Conservation (phyloP, 2,888 invertebrate species). For the Morpho deidamia region DNA sequence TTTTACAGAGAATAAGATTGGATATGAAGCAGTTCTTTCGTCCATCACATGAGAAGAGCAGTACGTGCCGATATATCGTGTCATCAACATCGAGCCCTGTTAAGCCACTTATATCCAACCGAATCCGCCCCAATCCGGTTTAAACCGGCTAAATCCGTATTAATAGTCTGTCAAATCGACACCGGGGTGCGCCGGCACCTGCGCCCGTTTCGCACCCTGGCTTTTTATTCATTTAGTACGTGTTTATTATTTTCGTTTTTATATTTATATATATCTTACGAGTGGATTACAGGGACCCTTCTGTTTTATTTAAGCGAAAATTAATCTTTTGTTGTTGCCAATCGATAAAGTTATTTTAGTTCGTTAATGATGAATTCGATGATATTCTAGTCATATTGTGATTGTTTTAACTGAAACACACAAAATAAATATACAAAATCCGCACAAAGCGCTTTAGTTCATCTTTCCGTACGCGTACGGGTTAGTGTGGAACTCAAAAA, state of each 20-base stretch:
- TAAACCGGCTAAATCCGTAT: conserved; percentile 64
- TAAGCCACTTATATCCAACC: conserved; percentile 54
- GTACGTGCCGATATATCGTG: neutral
- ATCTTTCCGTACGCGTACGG: too few relatives aligned
- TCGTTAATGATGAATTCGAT: too few relatives aligned
- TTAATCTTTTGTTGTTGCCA: too few relatives aligned
- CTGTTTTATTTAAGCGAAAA: neutral
- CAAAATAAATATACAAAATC: too few relatives aligned
- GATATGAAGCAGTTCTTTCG: too few relatives aligned
- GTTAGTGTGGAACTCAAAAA: too few relatives aligned
- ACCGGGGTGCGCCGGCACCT: conserved; percentile 60
- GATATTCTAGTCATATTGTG: too few relatives aligned
- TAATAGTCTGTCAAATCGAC: conserved; percentile 75
- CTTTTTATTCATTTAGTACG: conserved; percentile 31
- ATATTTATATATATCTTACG: conserved; percentile 1
- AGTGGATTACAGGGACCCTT: neutral
- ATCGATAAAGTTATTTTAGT: too few relatives aligned
- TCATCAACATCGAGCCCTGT: conserved; percentile 32
- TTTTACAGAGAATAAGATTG: too few relatives aligned
- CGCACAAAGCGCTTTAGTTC: too few relatives aligned
- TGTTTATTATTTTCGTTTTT: conserved; percentile 21
- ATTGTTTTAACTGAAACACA: too few relatives aligned
- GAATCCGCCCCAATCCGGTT: conserved; percentile 58
- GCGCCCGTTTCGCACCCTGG: conserved; percentile 37
- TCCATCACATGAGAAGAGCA: neutral